These are phyloP conservation scores for Phalangium opilio DNA, from an alignment of 2,888 invertebrate species.

Conservation along the genomic window DNA sequence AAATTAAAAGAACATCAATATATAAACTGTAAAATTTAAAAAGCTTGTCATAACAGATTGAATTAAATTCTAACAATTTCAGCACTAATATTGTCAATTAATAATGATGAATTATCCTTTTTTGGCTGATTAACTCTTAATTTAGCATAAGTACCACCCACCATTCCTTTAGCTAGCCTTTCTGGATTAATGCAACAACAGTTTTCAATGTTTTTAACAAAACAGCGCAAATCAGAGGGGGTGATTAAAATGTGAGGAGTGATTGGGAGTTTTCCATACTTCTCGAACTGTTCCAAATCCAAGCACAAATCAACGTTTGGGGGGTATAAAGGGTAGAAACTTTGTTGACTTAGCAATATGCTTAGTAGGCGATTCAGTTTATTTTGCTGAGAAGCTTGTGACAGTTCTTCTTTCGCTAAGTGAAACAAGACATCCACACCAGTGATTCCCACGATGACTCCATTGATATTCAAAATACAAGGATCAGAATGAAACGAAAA, in stretches of 20 bases:
- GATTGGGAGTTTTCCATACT: constrained; percentile 50
- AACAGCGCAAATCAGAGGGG: constrained; percentile 70
- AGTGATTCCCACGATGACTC: constrained; percentile 59
- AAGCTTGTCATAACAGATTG: too few relatives aligned
- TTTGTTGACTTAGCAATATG: constrained; percentile 11
- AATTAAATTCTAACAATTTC: constrained; percentile 14
- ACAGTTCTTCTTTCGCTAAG: constrained; percentile 60
- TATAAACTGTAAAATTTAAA: background rate
- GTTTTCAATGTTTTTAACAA: constrained; percentile 61
- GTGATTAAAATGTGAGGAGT: constrained; percentile 67
- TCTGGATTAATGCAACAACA: constrained; percentile 76
- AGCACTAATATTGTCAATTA: constrained; percentile 6
- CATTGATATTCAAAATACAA: constrained; percentile 55
- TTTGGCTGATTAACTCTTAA: constrained; percentile 39
- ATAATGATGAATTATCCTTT: constrained; percentile 3
- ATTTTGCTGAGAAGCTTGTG: constrained; percentile 21
- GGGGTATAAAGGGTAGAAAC: constrained; percentile 68
- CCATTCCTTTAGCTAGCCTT: constrained; percentile 52
- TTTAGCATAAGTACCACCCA: constrained; percentile 60
- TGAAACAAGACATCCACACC: constrained; percentile 71
- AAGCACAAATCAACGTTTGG: constrained; percentile 46
- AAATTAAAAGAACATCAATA: background rate
- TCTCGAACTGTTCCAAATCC: constrained; percentile 54
- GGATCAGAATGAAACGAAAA: constrained; percentile 48
- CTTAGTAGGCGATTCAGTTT: too few relatives aligned